phyloP scores from a whole-genome alignment of 1,140 invertebrate species.

The Zaprionus nigranus region DNA sequence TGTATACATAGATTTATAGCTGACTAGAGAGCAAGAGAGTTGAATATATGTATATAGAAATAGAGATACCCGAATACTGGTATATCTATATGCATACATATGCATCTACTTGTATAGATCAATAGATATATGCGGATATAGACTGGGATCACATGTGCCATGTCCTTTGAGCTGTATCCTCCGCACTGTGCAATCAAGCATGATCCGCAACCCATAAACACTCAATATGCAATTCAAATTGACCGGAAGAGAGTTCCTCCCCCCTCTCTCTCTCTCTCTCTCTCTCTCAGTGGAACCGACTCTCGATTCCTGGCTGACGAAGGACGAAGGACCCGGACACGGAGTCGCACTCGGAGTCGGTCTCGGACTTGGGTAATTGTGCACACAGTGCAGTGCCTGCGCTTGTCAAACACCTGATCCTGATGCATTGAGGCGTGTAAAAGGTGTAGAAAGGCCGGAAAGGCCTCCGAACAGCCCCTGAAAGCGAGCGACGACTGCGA shows the following conservation, averaged over 20 bases:
- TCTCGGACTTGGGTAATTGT: constrained; percentile 19
- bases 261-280: background rate
- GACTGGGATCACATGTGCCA: background rate
- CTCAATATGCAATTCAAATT: constrained; percentile 78
- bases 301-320: constrained; percentile 2
- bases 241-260: constrained; percentile 61
- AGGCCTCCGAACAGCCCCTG: constrained; percentile 34
- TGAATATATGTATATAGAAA: no score
- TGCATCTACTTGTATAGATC: no score
- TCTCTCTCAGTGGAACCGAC: background rate
- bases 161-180: background rate
- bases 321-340: background rate
- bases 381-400: constrained; percentile 21
- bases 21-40: background rate
- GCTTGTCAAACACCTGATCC: constrained; percentile 80
- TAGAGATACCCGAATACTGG: no score
- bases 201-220: constrained; percentile 77
- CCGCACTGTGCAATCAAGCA: constrained; percentile 55
- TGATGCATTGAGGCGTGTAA: constrained; percentile 76
- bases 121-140: no score
- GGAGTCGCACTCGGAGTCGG: background rate
- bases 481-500: constrained; percentile 1
- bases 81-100: no score
- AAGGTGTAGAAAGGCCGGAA: constrained; percentile 81
- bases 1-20: no score